Base-by-base conservation (phyloP, 2,797 vertebrate genomes). In the Acrocephalus scirpaceus region DNA sequence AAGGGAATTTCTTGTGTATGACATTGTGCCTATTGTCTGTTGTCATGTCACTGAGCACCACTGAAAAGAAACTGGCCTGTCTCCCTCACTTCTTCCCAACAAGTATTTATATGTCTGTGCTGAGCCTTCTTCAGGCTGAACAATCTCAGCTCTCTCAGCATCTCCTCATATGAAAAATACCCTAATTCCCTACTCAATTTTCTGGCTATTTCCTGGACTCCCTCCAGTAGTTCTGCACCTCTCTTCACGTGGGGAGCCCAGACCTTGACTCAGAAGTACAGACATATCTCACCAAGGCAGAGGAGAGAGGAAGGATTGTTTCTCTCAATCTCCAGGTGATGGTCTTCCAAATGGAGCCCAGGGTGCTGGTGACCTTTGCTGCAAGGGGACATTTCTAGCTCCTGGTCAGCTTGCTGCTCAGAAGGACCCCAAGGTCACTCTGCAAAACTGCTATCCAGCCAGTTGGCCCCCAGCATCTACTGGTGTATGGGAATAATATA, bases 201-300 rank as follows among this genome's bases (percentile, higher is more conserved):
- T 23, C 6, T 54, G 32, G 20, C 10, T 38, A 27, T 69, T 76
- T 64, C 13, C 20, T 79, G 26, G 38, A 36, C 22, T 53, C 10
- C 34, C 3, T 61, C 38, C 12, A 20, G 25, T 16, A 60, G 11
- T 20, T 94, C 30, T 11, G 2, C 29, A 20, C 19, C 19, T 64
- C 21, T 60, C 20, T 12, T 66, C 13, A 36, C 0, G 1, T 67
- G 29, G 20, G 9, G 10, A 78, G 18, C 32, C 15, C 45, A 66
- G 53, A 71, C 16, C 30, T 42, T 48, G 34, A 23, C 26, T 58
- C 7, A 30, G 3, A 21, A 50, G 11, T 51, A 13, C 25, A 66
- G 30, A 23, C 2, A 0, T 54, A 10, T 62, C 44, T 56, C 45
- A 66, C 6, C 0, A 3, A 29, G 45, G 13, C 10, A 74, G 38